phyloP scores from a whole-genome alignment of 2,797 vertebrate species.

The Siniperca obscura region DNA sequence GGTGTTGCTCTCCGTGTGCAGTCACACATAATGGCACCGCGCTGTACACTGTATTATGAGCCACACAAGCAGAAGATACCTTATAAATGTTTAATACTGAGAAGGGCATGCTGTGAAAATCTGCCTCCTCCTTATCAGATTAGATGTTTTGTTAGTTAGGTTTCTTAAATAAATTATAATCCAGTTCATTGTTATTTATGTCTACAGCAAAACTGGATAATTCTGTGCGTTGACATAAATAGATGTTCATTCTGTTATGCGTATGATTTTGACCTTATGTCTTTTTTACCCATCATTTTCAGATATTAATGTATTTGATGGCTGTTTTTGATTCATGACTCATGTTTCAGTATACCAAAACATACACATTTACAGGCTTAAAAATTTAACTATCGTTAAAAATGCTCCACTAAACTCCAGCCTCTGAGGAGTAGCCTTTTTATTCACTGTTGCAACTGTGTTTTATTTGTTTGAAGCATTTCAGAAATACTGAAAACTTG shows the following conservation, averaged over 20 bases:
- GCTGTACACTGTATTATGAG: constrained; percentile 53
- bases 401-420: constrained; percentile 13
- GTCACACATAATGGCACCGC: constrained; percentile 58
- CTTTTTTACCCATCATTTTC: neutral
- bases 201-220: neutral
- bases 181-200: neutral
- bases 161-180: constrained; percentile 2
- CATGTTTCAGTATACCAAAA: neutral
- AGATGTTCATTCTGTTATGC: neutral
- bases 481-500: constrained; percentile 17
- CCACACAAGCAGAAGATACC: constrained; percentile 46
- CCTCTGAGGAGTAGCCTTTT: neutral
- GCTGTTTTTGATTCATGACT: neutral
- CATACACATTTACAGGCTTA: neutral
- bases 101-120: constrained; percentile 41
- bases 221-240: neutral
- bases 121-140: constrained; percentile 26
- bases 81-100: constrained; percentile 72
- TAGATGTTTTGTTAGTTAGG: constrained; percentile 9
- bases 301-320: neutral
- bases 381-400: neutral
- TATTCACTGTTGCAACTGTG: constrained; percentile 2
- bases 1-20: constrained; percentile 62
- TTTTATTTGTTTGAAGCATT: constrained; percentile 11
- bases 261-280: no score